Base-by-base conservation (phyloP, 2,113 vertebrate species). In the Indicator indicator region DNA sequence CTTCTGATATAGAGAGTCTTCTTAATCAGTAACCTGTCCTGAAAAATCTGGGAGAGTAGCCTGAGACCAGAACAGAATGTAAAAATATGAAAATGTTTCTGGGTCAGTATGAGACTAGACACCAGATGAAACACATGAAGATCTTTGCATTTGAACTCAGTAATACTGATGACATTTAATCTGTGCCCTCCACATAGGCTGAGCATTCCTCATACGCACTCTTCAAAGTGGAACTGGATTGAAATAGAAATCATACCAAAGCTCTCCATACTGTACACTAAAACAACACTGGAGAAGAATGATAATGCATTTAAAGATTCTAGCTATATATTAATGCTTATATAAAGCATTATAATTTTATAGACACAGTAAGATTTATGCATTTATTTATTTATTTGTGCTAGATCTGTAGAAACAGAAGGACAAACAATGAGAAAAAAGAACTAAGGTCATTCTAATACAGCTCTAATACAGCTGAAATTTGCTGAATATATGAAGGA, bases 61-160 rank as follows among this genome's bases (percentile, higher is more conserved):
- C 20, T 36, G 14, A 64, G n/a, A 82, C 7, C n/a, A 85, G 42
- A 91, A 60, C 7, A 93, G 63, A 91, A 82, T 48, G 16, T n/a
- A 68, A 74, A 91, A 74, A 13, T 24, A 14, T 42, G 32, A 79
- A 82, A 72, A 72, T 75, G 78, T 72, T 92, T 80, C 55, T 88
- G 59, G 32, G 77, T 44, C 44, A 50, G 23, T 17, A 32, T 65
- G 56, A 80, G 11, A 55, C 8, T 44, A 70, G 30, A 70, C 9
- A 83, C 12, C 19, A 73, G 30, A 83, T 40, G 40, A 86, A 80
- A 32, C 9, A 36, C 4, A 17, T 13, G 19, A 73, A 76, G 9
- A 55, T n/a, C 30, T n/a, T 67, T 74, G n/a, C 21, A 83, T 93
- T 80, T 86, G 56, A 93, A 83, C 60, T 40, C 68, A 59, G 23